Evolutionary conservation across 1,140 invertebrate genomes (phyloP), one percentile per base, ranked within the genome.

Genomic region (Drosophila nannoptera): DNA sequence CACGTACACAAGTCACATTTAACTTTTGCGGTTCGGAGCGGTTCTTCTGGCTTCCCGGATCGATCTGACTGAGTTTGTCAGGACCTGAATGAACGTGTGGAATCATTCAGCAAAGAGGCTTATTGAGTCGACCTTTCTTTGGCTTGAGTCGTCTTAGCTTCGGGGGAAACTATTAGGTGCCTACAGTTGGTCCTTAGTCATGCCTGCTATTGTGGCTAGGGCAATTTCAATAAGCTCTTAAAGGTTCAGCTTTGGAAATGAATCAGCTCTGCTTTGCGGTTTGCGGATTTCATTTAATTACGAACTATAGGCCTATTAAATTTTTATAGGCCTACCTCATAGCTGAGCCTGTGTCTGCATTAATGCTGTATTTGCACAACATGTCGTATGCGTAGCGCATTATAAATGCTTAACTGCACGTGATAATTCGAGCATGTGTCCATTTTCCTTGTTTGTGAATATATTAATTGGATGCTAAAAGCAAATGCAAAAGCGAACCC

Each of bases 41-140:
- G 55, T 35, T 73, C 69, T 76, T 71, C 75, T 55, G 78, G 67
- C 65, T 62, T 73, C 43, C 76, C 80, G 73, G 81, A 83, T 83
- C 84, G 78, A 84, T 83, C 78, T 84, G 54, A 67, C 55, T 73
- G 63, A 73, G 84, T 83, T 84, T 77, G 68, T 84, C 73, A 81
- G 54, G 46, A 49, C 35, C 36, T 12, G 38, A 62, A 36, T 36
- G 54, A 48, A 56, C 31, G 46, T 66, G 46, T 22, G 35, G 29
- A 49, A 46, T 29, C 66, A 48, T 73, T 68, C 69, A n/a, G n/a
- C n/a, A n/a, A n/a, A n/a, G n/a, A n/a, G n/a, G n/a, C n/a, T n/a
- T 67, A 60, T 60, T 60, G 40, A 53, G 38, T 32, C 32, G 64
- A 52, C 56, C 55, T 40, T 11, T 59, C 11, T 33, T 33, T 12